Evolutionary conservation across 2,113 vertebrate species (phyloP).

Genomic region (Scytalopus superciliaris): DNA sequence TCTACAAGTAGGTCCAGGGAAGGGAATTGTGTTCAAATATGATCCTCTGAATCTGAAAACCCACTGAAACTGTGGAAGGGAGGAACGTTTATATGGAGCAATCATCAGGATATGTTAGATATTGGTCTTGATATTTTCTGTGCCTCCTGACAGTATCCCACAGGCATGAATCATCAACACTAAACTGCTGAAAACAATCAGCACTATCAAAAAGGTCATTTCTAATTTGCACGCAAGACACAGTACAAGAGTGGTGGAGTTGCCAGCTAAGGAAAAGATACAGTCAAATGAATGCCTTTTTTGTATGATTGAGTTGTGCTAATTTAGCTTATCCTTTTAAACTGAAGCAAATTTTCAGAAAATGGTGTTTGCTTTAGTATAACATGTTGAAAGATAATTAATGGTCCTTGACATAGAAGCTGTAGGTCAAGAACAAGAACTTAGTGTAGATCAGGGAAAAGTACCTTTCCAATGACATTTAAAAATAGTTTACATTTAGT

Average conservation of each 20-base stretch:
- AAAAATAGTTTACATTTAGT: background rate
- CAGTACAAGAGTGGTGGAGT: background rate
- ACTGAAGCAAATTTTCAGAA: background rate
- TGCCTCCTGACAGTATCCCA: background rate
- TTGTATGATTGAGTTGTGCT: background rate
- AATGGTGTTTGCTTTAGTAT: background rate
- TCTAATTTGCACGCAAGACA: background rate
- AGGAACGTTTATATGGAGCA: background rate
- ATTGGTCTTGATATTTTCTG: background rate
- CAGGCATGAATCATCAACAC: background rate
- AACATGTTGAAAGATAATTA: background rate
- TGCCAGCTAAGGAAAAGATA: background rate
- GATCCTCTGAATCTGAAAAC: background rate
- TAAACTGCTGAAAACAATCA: background rate
- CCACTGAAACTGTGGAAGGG: background rate
- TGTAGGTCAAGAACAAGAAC: conserved; percentile 7
- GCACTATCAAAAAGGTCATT: background rate
- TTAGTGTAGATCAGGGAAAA: background rate
- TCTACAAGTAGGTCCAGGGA: background rate
- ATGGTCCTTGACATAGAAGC: conserved; percentile 2
- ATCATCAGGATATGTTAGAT: background rate
- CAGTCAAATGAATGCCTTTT: background rate
- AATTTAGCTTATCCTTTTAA: background rate
- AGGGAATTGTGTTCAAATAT: background rate
- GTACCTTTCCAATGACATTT: background rate